Percentiles rank a stretch among this genome's conserved stretches.
These are phyloP conservation scores for Campoplex nolae DNA, from an alignment of 2,888 invertebrate genomes.

Conservation along the genomic window DNA sequence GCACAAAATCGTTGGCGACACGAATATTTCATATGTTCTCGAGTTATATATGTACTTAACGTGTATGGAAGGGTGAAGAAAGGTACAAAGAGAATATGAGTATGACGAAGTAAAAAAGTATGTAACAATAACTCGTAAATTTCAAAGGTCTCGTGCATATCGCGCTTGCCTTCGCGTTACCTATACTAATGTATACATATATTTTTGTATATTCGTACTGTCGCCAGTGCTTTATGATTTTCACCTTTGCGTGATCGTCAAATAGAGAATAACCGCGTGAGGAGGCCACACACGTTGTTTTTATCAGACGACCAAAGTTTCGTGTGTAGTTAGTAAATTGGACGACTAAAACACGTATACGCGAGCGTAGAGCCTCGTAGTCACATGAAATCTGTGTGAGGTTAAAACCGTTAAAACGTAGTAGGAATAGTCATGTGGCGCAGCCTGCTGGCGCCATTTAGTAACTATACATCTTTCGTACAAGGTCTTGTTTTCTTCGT, in stretches of 20 bases:
- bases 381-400: conserved; percentile 10
- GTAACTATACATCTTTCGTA: background rate
- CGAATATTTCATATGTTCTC: conserved; percentile 21
- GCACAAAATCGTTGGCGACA: conserved; percentile 31
- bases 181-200: conserved; percentile 27
- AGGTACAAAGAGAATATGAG: conserved; percentile 6
- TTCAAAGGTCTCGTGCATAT: conserved; percentile 43
- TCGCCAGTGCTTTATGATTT: conserved; percentile 35
- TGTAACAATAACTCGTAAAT: conserved; percentile 51
- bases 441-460: conserved; percentile 5
- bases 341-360: background rate
- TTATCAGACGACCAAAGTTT: conserved; percentile 20
- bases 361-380: background rate
- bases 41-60: background rate
- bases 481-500: background rate
- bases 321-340: conserved; percentile 19
- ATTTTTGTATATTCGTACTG: background rate
- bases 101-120: conserved; percentile 7
- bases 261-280: conserved; percentile 11
- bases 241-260: conserved; percentile 53
- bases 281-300: conserved; percentile 12
- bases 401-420: background rate
- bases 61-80: background rate
- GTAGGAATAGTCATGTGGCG: conserved; percentile 11
- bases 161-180: background rate